Evolutionary conservation across 2,797 vertebrate genomes (phyloP), one percentile per base, ranked within the genome.

Genomic region (Rachycentron canadum): DNA sequence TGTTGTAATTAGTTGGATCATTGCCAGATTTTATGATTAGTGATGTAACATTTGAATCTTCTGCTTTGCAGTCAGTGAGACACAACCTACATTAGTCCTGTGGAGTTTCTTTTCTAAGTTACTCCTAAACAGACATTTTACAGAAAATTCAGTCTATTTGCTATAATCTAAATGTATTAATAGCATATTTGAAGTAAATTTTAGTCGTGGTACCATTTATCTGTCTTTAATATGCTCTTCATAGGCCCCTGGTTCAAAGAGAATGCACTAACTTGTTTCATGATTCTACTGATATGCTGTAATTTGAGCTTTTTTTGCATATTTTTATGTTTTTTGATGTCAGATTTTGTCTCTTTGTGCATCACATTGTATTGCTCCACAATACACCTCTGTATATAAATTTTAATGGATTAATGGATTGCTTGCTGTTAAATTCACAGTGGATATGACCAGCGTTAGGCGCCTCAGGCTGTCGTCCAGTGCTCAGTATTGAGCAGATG

Each of bases 391-490:
- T 28, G 28, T 73, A 6, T 40, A 36, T n/a, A 19, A 17, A 50
- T 8, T 61, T 53, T 0, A 64, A 63, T 55, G 32, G 26, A 72
- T 58, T 55, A 19, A 66, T 62, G 13, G 43, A 81, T 28, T 64
- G 28, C 45, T 45, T 71, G 58, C n/a, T 26, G 40, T 38, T 47
- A 69, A 62, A 53, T 61, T 66, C 38, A 56, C n/a, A 76, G 32
- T 75, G 56, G 61, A 72, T 60, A 69, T 45, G 43, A 47, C 19
- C 30, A 55, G 66, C 64, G 65, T 41, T 53, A 36, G 12, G 5
- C 28, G 58, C 81, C 59, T 34, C 25, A 12, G 84, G 86, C 60
- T 53, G 68, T 76, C 66, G 52, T 43, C 45, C 66, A 59, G 49
- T 19, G 30, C 17, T 67, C 43, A 45, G 19, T 70, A 78, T 85